Evolutionary conservation across 2,113 vertebrate genomes (phyloP).

Genomic region (Chionis minor): DNA sequence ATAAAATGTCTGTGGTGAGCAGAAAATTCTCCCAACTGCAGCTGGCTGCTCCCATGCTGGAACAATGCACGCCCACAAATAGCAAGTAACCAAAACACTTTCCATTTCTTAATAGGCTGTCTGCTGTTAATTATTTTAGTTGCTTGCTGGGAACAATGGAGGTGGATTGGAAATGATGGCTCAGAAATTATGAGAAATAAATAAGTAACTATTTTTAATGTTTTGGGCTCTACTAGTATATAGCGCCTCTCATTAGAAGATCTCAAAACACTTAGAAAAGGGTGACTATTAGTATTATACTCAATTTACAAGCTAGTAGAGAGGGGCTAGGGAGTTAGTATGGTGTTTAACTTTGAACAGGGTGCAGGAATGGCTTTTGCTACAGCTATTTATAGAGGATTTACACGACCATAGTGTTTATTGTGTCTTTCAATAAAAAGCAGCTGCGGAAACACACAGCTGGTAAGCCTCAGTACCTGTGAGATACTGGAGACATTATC

Average conservation of each 20-base stretch:
- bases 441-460: slow-evolving; percentile 58
- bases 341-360: slow-evolving; percentile 5
- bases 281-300: not conserved
- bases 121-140: slow-evolving; percentile 61
- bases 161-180: slow-evolving; percentile 12
- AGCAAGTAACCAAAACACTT: slow-evolving; percentile 52
- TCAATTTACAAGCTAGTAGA: not conserved
- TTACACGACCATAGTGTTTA: slow-evolving; percentile 53
- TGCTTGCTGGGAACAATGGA: slow-evolving; percentile 46
- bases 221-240: not conserved
- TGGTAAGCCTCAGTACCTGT: slow-evolving; percentile 52
- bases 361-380: slow-evolving; percentile 11
- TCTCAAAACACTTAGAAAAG: not conserved
- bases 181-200: slow-evolving; percentile 20
- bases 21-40: not conserved
- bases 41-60: not conserved
- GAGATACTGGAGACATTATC: slow-evolving; percentile 43
- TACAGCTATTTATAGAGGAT: slow-evolving; percentile 55
- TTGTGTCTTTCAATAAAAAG: slow-evolving; percentile 61
- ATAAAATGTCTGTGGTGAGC: not conserved
- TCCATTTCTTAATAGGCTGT: slow-evolving; percentile 56
- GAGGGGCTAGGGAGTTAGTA: not conserved
- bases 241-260: not conserved
- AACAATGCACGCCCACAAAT: slow-evolving; percentile 32
- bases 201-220: not conserved